Conservation (phyloP, 1,140 invertebrate genomes). For the Macrosteles quadrilineatus region DNA sequence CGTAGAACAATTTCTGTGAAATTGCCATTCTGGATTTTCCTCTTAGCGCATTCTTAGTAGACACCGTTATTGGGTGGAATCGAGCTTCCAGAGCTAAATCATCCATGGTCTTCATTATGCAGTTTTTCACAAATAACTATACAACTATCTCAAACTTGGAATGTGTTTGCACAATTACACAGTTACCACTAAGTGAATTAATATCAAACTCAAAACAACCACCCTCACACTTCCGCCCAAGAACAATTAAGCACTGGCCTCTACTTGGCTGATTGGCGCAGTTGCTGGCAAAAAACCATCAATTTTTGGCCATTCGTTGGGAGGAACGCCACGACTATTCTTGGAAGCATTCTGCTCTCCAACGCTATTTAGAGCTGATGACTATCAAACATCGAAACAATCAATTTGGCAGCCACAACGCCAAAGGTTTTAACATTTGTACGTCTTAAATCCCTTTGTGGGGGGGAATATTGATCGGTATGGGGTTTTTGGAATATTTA, state of each 20-base stretch:
- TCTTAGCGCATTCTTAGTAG: slow-evolving; percentile 55
- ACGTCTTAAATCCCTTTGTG: too few relatives aligned
- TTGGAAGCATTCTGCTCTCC: background rate
- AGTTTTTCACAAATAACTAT: too few relatives aligned
- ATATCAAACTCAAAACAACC: too few relatives aligned
- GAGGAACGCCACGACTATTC: background rate
- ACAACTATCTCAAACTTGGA: too few relatives aligned
- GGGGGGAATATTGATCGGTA: too few relatives aligned
- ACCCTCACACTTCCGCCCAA: slow-evolving; percentile 1
- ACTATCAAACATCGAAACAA: background rate
- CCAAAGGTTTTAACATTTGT: too few relatives aligned
- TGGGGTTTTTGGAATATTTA: too few relatives aligned
- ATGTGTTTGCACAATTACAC: too few relatives aligned
- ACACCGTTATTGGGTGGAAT: slow-evolving; percentile 51
- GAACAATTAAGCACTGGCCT: background rate
- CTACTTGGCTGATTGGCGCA: background rate
- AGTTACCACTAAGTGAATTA: too few relatives aligned
- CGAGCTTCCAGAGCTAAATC: slow-evolving; percentile 42
- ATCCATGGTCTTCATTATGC: background rate
- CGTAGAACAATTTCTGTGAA: background rate
- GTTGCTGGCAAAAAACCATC: slow-evolving; percentile 16
- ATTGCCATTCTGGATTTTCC: slow-evolving; percentile 62
- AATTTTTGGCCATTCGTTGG: background rate
- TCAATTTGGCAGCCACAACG: background rate
- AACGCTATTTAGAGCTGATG: slow-evolving; percentile 5